Evolutionary conservation across 2,888 invertebrate species (phyloP).

Genomic region (Pollenia griseotomentosa): DNA sequence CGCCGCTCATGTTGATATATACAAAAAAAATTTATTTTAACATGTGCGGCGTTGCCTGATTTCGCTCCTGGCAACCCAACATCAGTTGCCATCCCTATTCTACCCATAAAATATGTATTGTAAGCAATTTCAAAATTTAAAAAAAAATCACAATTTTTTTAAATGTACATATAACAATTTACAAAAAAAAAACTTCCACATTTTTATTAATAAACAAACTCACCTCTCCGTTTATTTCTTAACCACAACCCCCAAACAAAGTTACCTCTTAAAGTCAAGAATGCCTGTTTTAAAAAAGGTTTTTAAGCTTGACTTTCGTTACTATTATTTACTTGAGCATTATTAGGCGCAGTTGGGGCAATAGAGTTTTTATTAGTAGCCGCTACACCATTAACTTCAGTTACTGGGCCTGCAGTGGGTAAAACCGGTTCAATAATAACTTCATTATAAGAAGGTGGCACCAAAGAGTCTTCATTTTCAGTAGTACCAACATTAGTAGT

Average conservation of each 20-base stretch:
- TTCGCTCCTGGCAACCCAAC: neutral
- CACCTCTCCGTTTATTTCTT: constrained; percentile 13
- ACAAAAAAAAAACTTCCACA: neutral
- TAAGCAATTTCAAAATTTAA: neutral
- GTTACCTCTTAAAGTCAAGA: constrained; percentile 39
- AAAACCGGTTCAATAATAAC: constrained; percentile 70
- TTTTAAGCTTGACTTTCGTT: constrained; percentile 81
- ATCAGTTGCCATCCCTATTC: too few relatives aligned
- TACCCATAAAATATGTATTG: too few relatives aligned
- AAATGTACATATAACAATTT: neutral
- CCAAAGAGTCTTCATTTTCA: constrained; percentile 54
- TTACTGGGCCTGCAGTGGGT: constrained; percentile 45
- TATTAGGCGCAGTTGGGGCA: constrained; percentile 8
- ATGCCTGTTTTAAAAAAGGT: neutral
- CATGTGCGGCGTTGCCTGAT: too few relatives aligned
- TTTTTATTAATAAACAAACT: constrained; percentile 18
- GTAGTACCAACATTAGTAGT: constrained; percentile 8
- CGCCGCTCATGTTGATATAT: too few relatives aligned
- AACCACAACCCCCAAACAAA: constrained; percentile 47
- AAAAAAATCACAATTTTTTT: neutral
- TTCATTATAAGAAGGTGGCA: constrained; percentile 78
- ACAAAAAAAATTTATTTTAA: too few relatives aligned
- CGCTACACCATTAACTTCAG: constrained; percentile 55
- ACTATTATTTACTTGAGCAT: constrained; percentile 73
- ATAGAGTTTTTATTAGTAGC: constrained; percentile 60